A percentile compares a stretch with the other conserved stretches of the same genome.
phyloP scores from a whole-genome alignment of 2,113 vertebrate genomes.

The Atrichornis clamosus region DNA sequence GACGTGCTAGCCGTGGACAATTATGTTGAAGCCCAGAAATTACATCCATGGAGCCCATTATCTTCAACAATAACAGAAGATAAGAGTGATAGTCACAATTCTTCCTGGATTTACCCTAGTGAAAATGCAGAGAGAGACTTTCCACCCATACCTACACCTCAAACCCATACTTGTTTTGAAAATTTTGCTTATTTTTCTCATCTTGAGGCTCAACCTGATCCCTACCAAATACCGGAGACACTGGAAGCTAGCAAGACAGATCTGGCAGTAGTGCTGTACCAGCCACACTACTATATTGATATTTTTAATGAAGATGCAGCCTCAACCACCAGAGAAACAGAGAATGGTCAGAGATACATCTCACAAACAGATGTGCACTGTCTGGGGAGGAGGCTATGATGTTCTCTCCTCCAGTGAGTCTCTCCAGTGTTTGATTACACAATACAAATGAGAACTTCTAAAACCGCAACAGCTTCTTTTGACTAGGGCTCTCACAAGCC shows the following conservation, averaged over 20 bases:
- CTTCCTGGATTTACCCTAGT: neutral
- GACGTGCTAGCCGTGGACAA: conserved; percentile 53
- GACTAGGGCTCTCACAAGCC: neutral
- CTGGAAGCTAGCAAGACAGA: neutral
- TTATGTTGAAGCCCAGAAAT: neutral
- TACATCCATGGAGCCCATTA: neutral
- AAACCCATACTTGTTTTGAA: conserved; percentile 56
- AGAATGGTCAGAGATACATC: conserved; percentile 33
- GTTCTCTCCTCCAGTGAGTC: neutral
- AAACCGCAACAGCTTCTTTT: neutral
- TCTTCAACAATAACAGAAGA: neutral
- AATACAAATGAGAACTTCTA: neutral
- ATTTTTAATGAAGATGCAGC: neutral
- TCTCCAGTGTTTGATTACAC: neutral
- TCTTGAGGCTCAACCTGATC: neutral
- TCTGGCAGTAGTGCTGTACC: neutral
- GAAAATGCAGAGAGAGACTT: neutral
- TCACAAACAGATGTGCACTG: conserved; percentile 39
- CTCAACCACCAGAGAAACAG: neutral
- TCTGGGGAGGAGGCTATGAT: neutral
- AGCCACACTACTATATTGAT: conserved; percentile 29
- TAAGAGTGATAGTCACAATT: neutral
- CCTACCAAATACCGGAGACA: neutral
- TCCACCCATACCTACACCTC: neutral
- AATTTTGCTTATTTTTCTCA: conserved; percentile 65